Percentiles rank a stretch among this genome's conserved stretches.
Conservation (phyloP, 1,140 invertebrate species). For the Macrosteles quadrilineatus region DNA sequence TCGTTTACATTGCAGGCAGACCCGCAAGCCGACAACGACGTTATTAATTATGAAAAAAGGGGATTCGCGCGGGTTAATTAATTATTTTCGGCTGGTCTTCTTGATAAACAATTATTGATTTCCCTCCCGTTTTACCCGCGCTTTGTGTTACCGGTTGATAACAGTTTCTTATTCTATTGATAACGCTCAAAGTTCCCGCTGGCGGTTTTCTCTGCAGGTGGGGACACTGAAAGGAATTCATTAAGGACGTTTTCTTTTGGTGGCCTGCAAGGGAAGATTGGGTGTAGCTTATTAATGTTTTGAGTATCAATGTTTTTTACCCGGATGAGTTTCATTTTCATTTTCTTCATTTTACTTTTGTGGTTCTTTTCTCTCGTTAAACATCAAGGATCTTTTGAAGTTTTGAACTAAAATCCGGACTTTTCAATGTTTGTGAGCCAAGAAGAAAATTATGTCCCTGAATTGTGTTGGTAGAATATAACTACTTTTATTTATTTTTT, state of each 20-base stretch:
- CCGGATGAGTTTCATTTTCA: too few relatives aligned
- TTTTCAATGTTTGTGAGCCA: too few relatives aligned
- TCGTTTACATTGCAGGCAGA: constrained; percentile 10
- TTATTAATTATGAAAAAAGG: constrained; percentile 26
- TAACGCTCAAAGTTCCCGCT: not conserved
- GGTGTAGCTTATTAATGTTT: too few relatives aligned
- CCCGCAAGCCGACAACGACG: constrained; percentile 3
- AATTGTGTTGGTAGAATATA: too few relatives aligned
- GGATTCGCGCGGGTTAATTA: constrained; percentile 20
- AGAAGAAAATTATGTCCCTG: too few relatives aligned
- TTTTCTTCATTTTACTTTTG: too few relatives aligned
- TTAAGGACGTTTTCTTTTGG: constrained; percentile 4
- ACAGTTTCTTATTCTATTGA: not conserved
- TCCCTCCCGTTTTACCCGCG: not conserved
- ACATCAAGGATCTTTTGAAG: too few relatives aligned
- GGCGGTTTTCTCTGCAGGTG: not conserved
- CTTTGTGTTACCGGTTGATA: constrained; percentile 4
- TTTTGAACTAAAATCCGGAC: too few relatives aligned
- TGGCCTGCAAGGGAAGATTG: not conserved
- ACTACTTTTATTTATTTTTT: too few relatives aligned
- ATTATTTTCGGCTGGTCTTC: constrained; percentile 18
- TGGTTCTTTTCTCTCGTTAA: too few relatives aligned
- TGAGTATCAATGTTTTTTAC: too few relatives aligned
- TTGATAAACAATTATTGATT: constrained; percentile 26
- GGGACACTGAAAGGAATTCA: constrained; percentile 19